Evolutionary conservation across 2,113 vertebrate species (phyloP), one percentile per base, ranked within the genome.

Genomic region (Takifugu flavidus): DNA sequence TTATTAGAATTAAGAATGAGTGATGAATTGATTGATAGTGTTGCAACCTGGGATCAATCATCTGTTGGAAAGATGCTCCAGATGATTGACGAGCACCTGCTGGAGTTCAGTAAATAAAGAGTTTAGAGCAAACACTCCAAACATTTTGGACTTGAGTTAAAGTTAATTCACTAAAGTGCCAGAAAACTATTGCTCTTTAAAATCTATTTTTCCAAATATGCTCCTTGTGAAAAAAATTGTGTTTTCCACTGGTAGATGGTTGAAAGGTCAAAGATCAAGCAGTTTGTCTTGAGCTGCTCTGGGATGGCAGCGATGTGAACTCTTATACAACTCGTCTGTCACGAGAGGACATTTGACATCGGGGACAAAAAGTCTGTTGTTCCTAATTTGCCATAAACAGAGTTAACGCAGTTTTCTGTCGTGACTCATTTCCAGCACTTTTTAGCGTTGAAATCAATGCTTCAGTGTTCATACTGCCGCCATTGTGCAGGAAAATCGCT

Each of bases 301-400:
- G 13, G 25, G 13, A 15, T 1, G 13, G 52, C 28, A 6, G 13
- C 13, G 15, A 13, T 15, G 8, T 6, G 47, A 49, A 49, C 7
- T 34, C 5, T 53, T 25, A 13, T 11, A 13, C 25, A 27, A 27
- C 25, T 15, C n/a, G 45, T 47, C 12, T 5, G 12, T 28, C 10
- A 28, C 6, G 46, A n/a, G 15, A n/a, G 49, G 5, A 53, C 14
- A n/a, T 15, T 1, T 0, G 2, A 51, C 13, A 5, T 5, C 31
- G 42, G 53, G 26, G 50, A 62, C 31, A 60, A 29, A 51, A 28
- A 1, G 20, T 7, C 39, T 43, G 47, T 63, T 54, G 51, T 53
- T 11, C 13, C 28, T 39, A 1, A 57, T 8, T 3, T 8, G 6
- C 43, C 13, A 49, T 27, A 28, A 11, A 4, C 15, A 28, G 27